Conservation (phyloP, 2,113 vertebrate species). For the human region GRCh38 chr14:100494001-100494500, state of each 20-base stretch:
- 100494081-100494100: no score
- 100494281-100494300: neutral
- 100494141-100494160: no score
- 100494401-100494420: neutral
- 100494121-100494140: no score
- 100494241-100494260: neutral
- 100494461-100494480: neutral
- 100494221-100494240: no score
- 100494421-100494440: neutral
- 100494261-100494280: no score
- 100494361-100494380: neutral
- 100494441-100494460: neutral
- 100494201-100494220: no score
- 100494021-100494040: neutral
- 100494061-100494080: no score
- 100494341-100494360: neutral
- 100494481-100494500: neutral
- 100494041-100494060: neutral
- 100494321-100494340: neutral
- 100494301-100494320: no score
- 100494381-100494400: neutral
- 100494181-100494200: no score
- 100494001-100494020: neutral
- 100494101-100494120: no score
- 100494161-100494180: no score